Evolutionary conservation across 2,888 invertebrate species (phyloP).

Genomic region (Eretmocerus hayati): DNA sequence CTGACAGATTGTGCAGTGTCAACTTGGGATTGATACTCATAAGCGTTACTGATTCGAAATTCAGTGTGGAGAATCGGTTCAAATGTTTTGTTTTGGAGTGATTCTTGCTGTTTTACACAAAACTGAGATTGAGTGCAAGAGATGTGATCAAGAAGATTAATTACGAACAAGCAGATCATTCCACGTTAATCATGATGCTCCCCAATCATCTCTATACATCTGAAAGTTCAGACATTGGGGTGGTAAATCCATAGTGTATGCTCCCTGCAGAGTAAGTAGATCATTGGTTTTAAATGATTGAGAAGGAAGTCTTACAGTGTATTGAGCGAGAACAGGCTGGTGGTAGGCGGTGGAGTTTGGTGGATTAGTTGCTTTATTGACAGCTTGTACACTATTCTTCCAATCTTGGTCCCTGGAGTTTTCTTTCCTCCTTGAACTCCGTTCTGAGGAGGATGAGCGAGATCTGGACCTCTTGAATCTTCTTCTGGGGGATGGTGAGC

Average conservation of each 20-base stretch:
- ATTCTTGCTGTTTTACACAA: too few relatives aligned
- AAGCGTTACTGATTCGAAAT: too few relatives aligned
- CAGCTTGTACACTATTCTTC: conserved; percentile 31
- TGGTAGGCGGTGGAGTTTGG: conserved; percentile 27
- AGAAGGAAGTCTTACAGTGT: conserved; percentile 33
- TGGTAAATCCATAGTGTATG: too few relatives aligned
- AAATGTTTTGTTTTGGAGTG: too few relatives aligned
- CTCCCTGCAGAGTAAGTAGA: too few relatives aligned
- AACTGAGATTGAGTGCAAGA: too few relatives aligned
- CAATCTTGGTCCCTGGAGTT: conserved; percentile 34
- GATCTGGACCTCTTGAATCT: conserved; percentile 41
- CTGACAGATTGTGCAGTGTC: too few relatives aligned
- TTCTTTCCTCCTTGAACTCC: conserved; percentile 39
- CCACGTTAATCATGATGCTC: background rate
- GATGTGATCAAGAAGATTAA: too few relatives aligned
- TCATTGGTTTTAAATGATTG: too few relatives aligned
- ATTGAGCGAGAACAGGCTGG: conserved; percentile 39
- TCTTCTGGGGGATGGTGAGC: conserved; percentile 39
- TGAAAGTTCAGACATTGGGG: background rate
- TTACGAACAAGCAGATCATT: background rate
- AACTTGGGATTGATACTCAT: too few relatives aligned
- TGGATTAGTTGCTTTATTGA: conserved; percentile 27
- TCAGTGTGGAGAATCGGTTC: too few relatives aligned
- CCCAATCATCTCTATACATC: background rate
- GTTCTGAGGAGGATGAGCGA: conserved; percentile 36